These are phyloP conservation scores for Cheumatopsyche charites DNA, from an alignment of 1,140 invertebrate species.

Conservation along the genomic window DNA sequence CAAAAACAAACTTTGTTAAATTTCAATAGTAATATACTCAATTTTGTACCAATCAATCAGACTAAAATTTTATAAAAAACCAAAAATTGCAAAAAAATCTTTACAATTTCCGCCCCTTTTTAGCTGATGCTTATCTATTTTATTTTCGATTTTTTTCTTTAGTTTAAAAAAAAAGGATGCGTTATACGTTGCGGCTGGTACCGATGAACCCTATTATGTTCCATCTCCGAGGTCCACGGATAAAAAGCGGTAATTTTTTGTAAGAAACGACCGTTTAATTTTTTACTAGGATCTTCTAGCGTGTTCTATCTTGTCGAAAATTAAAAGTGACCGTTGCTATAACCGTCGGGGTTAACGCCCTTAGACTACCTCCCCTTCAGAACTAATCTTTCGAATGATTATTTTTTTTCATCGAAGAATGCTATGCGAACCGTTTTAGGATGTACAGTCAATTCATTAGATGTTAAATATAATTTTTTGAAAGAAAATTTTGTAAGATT, in stretches of 20 bases:
- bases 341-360: constrained; percentile 27
- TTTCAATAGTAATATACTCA: no score
- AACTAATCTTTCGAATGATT: neutral
- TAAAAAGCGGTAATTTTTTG: constrained; percentile 20
- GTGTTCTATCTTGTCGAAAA: constrained; percentile 15
- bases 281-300: constrained; percentile 8
- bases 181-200: neutral
- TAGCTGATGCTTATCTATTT: neutral
- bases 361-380: neutral
- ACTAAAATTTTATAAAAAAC: neutral
- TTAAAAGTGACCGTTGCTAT: constrained; percentile 34
- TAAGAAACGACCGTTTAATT: constrained; percentile 6
- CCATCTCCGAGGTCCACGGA: neutral
- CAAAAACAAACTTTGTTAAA: no score
- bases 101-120: constrained; percentile 6
- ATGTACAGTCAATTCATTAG: neutral
- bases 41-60: no score
- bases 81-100: neutral
- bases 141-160: neutral
- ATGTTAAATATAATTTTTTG: neutral
- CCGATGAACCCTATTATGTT: constrained; percentile 10
- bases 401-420: neutral
- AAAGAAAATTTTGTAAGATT: neutral
- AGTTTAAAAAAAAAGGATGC: neutral
- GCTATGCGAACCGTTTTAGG: neutral